Conservation (phyloP, 1,140 invertebrate species). For the Grapholita molesta region DNA sequence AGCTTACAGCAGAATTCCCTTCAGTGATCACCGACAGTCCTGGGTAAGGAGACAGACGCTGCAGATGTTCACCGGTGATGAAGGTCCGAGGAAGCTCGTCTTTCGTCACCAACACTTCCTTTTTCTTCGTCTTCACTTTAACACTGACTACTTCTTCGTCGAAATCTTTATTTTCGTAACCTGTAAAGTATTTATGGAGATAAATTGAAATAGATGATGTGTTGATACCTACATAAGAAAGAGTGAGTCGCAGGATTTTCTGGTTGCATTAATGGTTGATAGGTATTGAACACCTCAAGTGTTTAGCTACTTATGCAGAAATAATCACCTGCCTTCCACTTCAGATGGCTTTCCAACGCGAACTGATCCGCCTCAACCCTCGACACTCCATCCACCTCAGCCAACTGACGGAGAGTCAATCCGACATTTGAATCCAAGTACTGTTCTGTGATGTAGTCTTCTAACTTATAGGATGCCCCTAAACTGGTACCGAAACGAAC, state of each 20-base stretch:
- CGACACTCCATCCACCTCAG: constrained; percentile 93
- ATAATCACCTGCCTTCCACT: constrained; percentile 86
- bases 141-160: constrained; percentile 93
- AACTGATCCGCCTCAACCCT: constrained; percentile 93
- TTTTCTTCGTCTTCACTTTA: constrained; percentile 88
- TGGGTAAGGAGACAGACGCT: constrained; percentile 89
- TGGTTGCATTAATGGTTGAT: too few relatives aligned
- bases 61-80: constrained; percentile 88
- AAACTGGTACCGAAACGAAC: constrained; percentile 93
- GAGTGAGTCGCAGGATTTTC: too few relatives aligned
- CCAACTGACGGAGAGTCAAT: constrained; percentile 95
- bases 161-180: constrained; percentile 87
- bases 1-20: constrained; percentile 94
- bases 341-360: constrained; percentile 87
- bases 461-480: constrained; percentile 87
- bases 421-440: constrained; percentile 92
- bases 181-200: constrained; percentile 43
- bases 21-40: constrained; percentile 96
- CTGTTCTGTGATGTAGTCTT: constrained; percentile 94
- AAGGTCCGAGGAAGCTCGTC: constrained; percentile 95
- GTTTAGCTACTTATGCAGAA: too few relatives aligned
- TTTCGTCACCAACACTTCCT: constrained; percentile 84
- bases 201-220: too few relatives aligned
- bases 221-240: too few relatives aligned
- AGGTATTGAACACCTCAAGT: too few relatives aligned